Base-by-base conservation (phyloP, 1,140 invertebrate genomes). In the Metopolophium dirhodum region DNA sequence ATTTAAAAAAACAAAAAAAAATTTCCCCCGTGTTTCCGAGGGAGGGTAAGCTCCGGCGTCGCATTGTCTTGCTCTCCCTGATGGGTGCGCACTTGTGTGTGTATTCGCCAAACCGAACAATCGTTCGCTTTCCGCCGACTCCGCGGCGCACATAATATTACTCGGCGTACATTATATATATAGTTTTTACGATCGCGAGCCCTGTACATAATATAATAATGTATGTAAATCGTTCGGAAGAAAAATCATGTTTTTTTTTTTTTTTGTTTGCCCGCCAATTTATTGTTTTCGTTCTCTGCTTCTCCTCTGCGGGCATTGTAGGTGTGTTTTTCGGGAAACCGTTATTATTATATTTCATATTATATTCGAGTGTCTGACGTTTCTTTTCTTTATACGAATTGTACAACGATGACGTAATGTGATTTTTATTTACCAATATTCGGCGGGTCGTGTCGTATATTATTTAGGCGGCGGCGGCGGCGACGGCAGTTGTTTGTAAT, bases 21-120 rank as follows among this genome's bases (percentile, higher is more conserved):
- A 89, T 57, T 54, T 54, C 88, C 37, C n/a, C 23, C 88, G n/a
- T 89, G 23, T 89, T 87, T 89, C n/a, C 35, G 26, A 57, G 51
- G 88, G 88, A 89, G 88, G 88, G 49, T n/a, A 57, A 35, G 23
- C 18, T 49, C 35, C 61, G 30, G 14, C 61, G 88, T 89, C 45
- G 61, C 61, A 89, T 89, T 89, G 88, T 89, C 88, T 89, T 57
- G 51, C 49, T 89, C 51, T 89, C 88, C 88, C 88, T 57, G 88
- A 89, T 57, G 88, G 88, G 88, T 41, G 88, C 51, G 88, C 51
- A 89, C 49, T 89, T 89, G n/a, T 89, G 88, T 89, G 45, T 49
- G 85, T 49, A 47, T n/a, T 26, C 47, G 86, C 47, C 37, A 45
- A 26, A 7, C 45, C 45, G 41, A 86, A 86, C 85, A 86, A 86